Percentiles rank a stretch among this genome's conserved stretches.
Conservation (phyloP, 2,888 invertebrate species). For the Drosophila rubida region DNA sequence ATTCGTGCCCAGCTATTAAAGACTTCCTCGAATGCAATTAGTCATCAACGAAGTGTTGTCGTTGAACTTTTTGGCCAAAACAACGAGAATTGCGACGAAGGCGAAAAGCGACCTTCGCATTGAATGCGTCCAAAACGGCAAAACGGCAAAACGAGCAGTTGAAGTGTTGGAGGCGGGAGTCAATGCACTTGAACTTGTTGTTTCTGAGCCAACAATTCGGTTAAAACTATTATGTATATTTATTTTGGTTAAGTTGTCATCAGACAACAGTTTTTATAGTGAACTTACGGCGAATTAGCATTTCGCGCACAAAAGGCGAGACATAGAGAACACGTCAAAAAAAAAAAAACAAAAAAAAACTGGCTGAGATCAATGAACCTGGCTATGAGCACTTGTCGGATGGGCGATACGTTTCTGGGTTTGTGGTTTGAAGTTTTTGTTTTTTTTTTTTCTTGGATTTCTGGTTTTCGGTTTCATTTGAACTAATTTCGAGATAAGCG, state of each 20-base stretch:
- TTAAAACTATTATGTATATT: conserved; percentile 41
- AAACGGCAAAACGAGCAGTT: background rate
- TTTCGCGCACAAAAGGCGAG: conserved; percentile 39
- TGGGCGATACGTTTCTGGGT: conserved; percentile 36
- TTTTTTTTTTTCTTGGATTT: background rate
- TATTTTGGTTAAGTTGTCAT: conserved; percentile 47
- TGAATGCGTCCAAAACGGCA: conserved; percentile 66
- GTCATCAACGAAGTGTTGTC: conserved; percentile 54
- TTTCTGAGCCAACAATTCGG: conserved; percentile 38
- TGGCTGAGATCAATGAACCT: conserved; percentile 70
- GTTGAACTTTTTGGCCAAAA: conserved; percentile 56
- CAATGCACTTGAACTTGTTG: conserved; percentile 62
- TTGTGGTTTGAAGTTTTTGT: background rate
- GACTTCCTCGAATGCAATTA: conserved; percentile 68
- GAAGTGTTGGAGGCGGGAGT: conserved; percentile 42
- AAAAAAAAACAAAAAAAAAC: background rate
- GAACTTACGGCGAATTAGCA: conserved; percentile 64
- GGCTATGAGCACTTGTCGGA: conserved; percentile 17
- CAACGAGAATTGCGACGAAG: conserved; percentile 11
- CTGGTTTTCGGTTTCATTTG: conserved; percentile 54
- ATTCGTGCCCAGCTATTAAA: conserved; percentile 29
- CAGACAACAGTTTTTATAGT: conserved; percentile 48
- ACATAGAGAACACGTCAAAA: conserved; percentile 1
- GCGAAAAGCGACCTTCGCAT: conserved; percentile 67
- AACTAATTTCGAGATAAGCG: conserved; percentile 30